Conservation (phyloP, 2,113 vertebrate species). For the Ptilonorhynchus violaceus region DNA sequence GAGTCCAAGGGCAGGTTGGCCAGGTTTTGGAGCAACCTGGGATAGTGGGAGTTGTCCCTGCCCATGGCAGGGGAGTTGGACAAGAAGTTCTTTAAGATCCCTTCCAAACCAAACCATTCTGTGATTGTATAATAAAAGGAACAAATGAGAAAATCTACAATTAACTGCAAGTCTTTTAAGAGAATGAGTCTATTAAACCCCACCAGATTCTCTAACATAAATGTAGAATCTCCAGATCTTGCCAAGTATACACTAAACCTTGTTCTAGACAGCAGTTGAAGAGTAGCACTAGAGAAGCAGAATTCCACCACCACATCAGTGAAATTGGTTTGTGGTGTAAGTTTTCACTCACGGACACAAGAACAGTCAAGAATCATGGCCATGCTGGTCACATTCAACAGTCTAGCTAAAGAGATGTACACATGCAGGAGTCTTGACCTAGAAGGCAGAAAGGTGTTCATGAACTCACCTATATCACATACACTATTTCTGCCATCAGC, state of each 20-base stretch:
- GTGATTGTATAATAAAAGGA: background rate
- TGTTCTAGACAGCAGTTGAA: background rate
- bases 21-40: background rate
- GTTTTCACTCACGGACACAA: background rate
- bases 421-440: fast-evolving
- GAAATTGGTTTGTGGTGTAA: fast-evolving
- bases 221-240: background rate
- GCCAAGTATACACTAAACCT: too few relatives aligned
- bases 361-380: fast-evolving
- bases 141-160: background rate
- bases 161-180: background rate
- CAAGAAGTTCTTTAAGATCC: too few relatives aligned
- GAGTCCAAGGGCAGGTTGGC: background rate
- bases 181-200: background rate
- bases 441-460: background rate
- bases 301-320: fast-evolving
- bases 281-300: background rate
- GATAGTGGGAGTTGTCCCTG: background rate
- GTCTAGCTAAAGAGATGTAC: too few relatives aligned
- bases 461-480: too few relatives aligned
- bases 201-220: background rate
- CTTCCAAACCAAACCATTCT: background rate
- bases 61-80: background rate
- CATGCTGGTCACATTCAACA: background rate
- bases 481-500: background rate